phyloP scores from a whole-genome alignment of 2,797 vertebrate species.

The Varecia variegata region DNA sequence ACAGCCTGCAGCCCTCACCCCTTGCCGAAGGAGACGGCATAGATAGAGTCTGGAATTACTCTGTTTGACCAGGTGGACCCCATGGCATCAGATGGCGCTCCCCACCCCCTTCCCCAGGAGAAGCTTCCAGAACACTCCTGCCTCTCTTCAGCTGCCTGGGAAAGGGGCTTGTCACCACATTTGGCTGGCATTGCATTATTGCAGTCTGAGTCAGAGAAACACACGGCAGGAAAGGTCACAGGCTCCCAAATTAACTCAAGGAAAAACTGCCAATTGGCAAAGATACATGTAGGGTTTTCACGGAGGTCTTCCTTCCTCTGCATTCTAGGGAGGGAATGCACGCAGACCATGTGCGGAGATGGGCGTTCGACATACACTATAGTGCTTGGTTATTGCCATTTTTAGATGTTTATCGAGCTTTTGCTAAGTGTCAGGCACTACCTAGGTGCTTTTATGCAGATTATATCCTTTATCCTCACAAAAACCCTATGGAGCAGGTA shows the following conservation, averaged over 20 bases:
- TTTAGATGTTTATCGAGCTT: background rate
- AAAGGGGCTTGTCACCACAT: constrained; percentile 46
- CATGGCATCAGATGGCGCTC: background rate
- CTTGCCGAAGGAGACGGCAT: background rate
- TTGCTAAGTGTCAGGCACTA: background rate
- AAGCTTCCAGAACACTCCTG: constrained; percentile 18
- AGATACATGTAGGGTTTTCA: background rate
- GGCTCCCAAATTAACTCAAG: constrained; percentile 68
- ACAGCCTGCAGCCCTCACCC: background rate
- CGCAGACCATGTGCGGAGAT: fast-evolving
- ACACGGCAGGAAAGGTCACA: constrained; percentile 57
- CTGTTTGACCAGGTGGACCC: background rate
- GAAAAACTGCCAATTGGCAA: constrained; percentile 44
- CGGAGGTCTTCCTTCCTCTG: background rate
- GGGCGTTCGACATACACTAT: fast-evolving
- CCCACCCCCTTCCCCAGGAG: background rate
- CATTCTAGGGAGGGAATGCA: background rate
- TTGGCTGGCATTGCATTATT: constrained; percentile 36
- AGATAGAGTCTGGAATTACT: background rate
- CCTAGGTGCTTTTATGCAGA: too few species aligned
- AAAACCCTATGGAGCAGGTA: background rate
- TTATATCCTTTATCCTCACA: background rate
- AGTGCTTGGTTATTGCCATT: background rate
- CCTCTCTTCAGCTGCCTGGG: constrained; percentile 23
- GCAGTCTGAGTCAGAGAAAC: constrained; percentile 66